Evolutionary conservation across 2,113 vertebrate species (phyloP).

Genomic region (Mellivora capensis): DNA sequence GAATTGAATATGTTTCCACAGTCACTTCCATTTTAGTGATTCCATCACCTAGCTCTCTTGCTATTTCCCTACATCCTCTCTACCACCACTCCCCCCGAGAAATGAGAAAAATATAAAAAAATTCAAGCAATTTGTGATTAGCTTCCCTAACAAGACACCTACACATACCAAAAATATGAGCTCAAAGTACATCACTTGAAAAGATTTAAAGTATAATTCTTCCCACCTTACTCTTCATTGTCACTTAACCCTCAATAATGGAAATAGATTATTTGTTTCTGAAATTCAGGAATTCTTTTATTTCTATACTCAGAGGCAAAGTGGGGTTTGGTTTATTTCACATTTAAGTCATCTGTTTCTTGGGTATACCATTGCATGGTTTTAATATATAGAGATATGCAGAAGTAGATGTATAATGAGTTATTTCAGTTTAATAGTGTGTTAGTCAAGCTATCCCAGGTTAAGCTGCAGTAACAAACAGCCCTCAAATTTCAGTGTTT

Average conservation of each 20-base stretch:
- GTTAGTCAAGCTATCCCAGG: not conserved
- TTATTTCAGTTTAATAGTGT: not conserved
- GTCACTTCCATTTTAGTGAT: not conserved
- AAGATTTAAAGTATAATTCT: not conserved
- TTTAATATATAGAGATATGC: not conserved
- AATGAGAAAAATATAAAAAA: not conserved
- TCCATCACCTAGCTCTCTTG: not conserved
- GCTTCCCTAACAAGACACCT: not conserved
- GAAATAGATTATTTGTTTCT: not conserved
- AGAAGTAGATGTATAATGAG: not conserved
- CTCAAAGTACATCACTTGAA: conserved; percentile 19
- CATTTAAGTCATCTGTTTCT: not conserved
- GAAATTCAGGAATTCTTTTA: not conserved
- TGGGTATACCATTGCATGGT: not conserved
- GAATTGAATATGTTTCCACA: not conserved
- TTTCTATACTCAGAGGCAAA: not conserved
- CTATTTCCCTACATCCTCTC: not conserved
- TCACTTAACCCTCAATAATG: not conserved
- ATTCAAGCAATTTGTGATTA: not conserved
- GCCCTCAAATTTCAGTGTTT: not conserved
- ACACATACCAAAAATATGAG: not conserved
- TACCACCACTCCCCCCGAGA: not conserved
- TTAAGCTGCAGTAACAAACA: not conserved
- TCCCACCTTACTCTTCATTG: not conserved
- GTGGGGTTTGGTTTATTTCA: not conserved